phyloP scores from a whole-genome alignment of 2,888 invertebrate genomes.

The Drosophila picticornis region DNA sequence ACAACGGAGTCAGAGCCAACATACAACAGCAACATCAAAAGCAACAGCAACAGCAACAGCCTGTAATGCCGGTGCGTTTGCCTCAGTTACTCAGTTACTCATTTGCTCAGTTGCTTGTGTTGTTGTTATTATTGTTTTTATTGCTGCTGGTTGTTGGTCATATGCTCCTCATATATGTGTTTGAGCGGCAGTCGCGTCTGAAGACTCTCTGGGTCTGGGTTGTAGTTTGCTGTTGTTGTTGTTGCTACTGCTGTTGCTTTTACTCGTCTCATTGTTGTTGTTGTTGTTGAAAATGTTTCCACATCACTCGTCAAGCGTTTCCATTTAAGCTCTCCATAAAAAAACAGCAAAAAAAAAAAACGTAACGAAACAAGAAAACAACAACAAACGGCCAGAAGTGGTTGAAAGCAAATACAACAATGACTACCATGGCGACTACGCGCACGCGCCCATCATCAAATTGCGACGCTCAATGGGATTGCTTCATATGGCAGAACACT shows the following conservation, averaged over 20 bases:
- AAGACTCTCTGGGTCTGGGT: constrained; percentile 68
- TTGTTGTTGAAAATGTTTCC: constrained; percentile 83
- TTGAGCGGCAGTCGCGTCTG: constrained; percentile 55
- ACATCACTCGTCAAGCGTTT: constrained; percentile 86
- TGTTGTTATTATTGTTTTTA: constrained; percentile 29
- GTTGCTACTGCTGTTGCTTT: constrained; percentile 38
- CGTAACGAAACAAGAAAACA: constrained; percentile 53
- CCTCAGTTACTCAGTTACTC: constrained; percentile 30
- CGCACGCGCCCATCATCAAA: constrained; percentile 82
- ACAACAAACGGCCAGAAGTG: constrained; percentile 54
- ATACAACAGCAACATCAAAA: constrained; percentile 61
- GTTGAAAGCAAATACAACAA: constrained; percentile 73
- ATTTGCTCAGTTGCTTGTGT: constrained; percentile 28
- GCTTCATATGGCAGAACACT: constrained; percentile 6
- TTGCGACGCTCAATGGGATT: constrained; percentile 61
- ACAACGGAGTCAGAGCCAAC: constrained; percentile 66
- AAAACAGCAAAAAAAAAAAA: constrained; percentile 26
- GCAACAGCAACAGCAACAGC: constrained; percentile 64
- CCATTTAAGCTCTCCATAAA: constrained; percentile 76
- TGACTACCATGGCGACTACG: constrained; percentile 70
- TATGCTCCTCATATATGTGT: constrained; percentile 33
- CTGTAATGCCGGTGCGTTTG: constrained; percentile 77
- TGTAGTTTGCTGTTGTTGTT: constrained; percentile 28
- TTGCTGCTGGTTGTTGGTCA: constrained; percentile 32
- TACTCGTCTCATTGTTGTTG: constrained; percentile 43